phyloP scores from a whole-genome alignment of 2,888 invertebrate genomes.

The Neria commutata region DNA sequence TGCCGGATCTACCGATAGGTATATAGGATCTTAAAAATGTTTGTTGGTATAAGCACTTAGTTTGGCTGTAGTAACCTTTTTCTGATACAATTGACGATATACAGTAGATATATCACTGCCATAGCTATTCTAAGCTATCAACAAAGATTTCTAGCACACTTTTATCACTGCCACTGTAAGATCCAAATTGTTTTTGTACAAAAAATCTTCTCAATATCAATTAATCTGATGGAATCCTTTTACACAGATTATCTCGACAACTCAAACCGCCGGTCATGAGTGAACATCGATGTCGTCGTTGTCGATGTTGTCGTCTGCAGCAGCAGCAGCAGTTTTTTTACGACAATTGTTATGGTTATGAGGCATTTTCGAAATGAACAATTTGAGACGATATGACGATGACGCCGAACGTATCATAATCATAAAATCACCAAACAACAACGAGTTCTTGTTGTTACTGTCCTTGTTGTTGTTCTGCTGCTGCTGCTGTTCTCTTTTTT shows the following conservation, averaged over 20 bases:
- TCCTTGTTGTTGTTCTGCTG: not conserved
- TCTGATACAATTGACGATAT: too few relatives aligned
- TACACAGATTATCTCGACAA: conserved; percentile 52
- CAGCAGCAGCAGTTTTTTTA: conserved; percentile 41
- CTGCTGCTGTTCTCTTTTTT: not conserved
- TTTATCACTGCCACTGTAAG: not conserved
- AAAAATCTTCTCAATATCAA: conserved; percentile 28
- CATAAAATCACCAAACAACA: conserved; percentile 43
- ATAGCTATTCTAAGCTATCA: too few relatives aligned
- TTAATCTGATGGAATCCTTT: conserved; percentile 55
- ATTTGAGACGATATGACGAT: not conserved
- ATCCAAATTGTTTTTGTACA: not conserved
- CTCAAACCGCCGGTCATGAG: not conserved
- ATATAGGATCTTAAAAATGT: too few relatives aligned
- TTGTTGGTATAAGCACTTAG: too few relatives aligned
- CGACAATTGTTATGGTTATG: conserved; percentile 53
- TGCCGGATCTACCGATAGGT: too few relatives aligned
- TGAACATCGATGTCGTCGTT: not conserved
- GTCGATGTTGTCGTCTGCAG: not conserved
- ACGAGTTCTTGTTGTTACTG: not conserved
- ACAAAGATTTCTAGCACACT: too few relatives aligned
- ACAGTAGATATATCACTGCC: too few relatives aligned
- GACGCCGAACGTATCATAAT: conserved; percentile 49
- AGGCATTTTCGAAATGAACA: conserved; percentile 5
- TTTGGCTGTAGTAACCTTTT: too few relatives aligned